These are phyloP conservation scores for Characodon lateralis DNA, from an alignment of 2,797 vertebrate species.

Conservation along the genomic window DNA sequence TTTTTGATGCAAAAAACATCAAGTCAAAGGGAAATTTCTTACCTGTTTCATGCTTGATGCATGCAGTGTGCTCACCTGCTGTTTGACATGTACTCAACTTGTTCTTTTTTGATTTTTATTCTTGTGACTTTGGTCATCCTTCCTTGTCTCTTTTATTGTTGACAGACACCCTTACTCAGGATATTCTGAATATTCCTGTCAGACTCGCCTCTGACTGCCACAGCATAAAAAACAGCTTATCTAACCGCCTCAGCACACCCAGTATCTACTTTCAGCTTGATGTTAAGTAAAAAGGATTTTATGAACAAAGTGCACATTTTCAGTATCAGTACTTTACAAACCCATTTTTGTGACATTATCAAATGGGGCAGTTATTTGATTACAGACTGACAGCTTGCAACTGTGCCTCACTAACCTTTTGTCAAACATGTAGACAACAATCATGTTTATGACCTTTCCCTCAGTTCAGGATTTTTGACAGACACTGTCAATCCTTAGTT, in stretches of 20 bases:
- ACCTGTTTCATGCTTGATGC: slow-evolving; percentile 31
- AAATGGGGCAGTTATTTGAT: slow-evolving; percentile 49
- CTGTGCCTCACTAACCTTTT: slow-evolving; percentile 68
- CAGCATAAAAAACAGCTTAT: slow-evolving; percentile 6
- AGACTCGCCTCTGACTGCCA: slow-evolving; percentile 22
- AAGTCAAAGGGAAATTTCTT: slow-evolving; percentile 7
- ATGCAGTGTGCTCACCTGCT: slow-evolving; percentile 29
- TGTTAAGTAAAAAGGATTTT: slow-evolving; percentile 5
- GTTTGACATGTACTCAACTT: slow-evolving; percentile 19
- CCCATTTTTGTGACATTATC: slow-evolving; percentile 62
- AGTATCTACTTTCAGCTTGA: slow-evolving; percentile 14
- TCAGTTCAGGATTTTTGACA: slow-evolving; percentile 57
- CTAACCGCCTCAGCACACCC: background rate
- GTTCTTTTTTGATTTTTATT: slow-evolving; percentile 27
- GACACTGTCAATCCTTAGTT: slow-evolving; percentile 58
- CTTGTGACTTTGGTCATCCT: slow-evolving; percentile 12
- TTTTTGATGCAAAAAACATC: slow-evolving; percentile 10
- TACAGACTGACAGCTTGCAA: slow-evolving; percentile 58
- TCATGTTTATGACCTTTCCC: slow-evolving; percentile 71
- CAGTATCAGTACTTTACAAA: slow-evolving; percentile 39
- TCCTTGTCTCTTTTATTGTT: slow-evolving; percentile 20
- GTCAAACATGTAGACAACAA: slow-evolving; percentile 63
- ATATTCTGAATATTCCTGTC: slow-evolving; percentile 30
- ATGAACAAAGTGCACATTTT: slow-evolving; percentile 34
- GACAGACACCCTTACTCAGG: slow-evolving; percentile 15